Evolutionary conservation across 2,113 vertebrate genomes (phyloP).

Genomic region (Actenoides lindsayi): DNA sequence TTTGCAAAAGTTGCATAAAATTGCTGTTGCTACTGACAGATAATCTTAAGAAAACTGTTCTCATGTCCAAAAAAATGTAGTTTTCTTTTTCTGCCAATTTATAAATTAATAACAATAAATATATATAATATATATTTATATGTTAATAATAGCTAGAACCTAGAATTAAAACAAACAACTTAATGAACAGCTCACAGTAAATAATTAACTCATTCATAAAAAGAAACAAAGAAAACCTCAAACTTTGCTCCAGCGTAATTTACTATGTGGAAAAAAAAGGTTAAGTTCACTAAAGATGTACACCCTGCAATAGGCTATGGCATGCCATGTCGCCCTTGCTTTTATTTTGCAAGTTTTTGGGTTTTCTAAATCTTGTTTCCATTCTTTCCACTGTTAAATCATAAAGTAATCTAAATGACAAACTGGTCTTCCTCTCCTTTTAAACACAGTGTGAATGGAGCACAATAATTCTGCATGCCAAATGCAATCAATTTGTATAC

Average conservation of each 20-base stretch:
- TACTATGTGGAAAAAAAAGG: not conserved
- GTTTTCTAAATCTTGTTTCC: slow-evolving; percentile 13
- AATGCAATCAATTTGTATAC: not conserved
- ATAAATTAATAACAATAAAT: not conserved
- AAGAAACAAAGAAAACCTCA: not conserved
- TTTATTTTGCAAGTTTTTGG: not conserved
- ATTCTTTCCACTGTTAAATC: slow-evolving; percentile 22
- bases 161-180: not conserved
- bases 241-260: not conserved
- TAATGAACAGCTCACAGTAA: not conserved
- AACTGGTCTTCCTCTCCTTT: slow-evolving; percentile 19
- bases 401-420: slow-evolving; percentile 48
- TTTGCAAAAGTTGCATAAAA: not conserved
- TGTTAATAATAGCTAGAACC: not conserved
- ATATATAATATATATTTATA: too few species aligned
- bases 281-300: not conserved
- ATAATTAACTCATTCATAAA: not conserved
- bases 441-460: not conserved
- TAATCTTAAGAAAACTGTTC: not conserved
- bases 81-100: not conserved
- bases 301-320: not conserved
- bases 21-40: not conserved
- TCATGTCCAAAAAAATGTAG: not conserved
- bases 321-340: not conserved
- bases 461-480: slow-evolving; percentile 22